Percentiles rank a stretch among this genome's conserved stretches.
phyloP scores from a whole-genome alignment of 2,797 vertebrate genomes.

The Pangasius mekongensis region DNA sequence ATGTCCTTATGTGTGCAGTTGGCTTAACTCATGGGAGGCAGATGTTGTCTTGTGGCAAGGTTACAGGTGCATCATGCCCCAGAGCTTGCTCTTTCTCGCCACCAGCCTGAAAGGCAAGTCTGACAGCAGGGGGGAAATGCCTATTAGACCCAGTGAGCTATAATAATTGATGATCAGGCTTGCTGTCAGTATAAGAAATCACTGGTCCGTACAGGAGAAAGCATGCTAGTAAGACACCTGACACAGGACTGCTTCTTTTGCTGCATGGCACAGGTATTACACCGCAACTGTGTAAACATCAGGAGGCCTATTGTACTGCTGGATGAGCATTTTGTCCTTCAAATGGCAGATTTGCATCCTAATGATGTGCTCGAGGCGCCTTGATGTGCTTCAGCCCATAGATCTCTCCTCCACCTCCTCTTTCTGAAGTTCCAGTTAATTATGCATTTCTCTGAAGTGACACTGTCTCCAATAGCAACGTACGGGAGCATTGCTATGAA shows the following conservation, averaged over 20 bases:
- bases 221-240: slow-evolving; percentile 61
- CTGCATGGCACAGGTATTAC: slow-evolving; percentile 28
- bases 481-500: slow-evolving; percentile 51
- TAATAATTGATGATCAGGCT: slow-evolving; percentile 86
- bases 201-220: slow-evolving; percentile 70
- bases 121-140: slow-evolving; percentile 71
- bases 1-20: slow-evolving; percentile 74
- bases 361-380: slow-evolving; percentile 62
- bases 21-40: slow-evolving; percentile 76
- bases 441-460: slow-evolving; percentile 63
- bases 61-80: slow-evolving; percentile 64
- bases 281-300: slow-evolving; percentile 44
- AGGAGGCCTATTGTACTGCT: slow-evolving; percentile 46
- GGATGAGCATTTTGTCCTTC: slow-evolving; percentile 62
- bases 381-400: slow-evolving; percentile 67
- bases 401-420: slow-evolving; percentile 58
- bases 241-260: slow-evolving; percentile 40
- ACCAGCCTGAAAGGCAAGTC: slow-evolving; percentile 66
- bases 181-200: slow-evolving; percentile 78
- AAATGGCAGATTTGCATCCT: slow-evolving; percentile 63
- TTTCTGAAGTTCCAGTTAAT: slow-evolving; percentile 63
- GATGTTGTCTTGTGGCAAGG: slow-evolving; percentile 82
- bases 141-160: slow-evolving; percentile 82
- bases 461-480: slow-evolving; percentile 61
- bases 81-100: slow-evolving; percentile 56